Conservation (phyloP, 2,797 vertebrate species). For the Enteromius radiatus region DNA sequence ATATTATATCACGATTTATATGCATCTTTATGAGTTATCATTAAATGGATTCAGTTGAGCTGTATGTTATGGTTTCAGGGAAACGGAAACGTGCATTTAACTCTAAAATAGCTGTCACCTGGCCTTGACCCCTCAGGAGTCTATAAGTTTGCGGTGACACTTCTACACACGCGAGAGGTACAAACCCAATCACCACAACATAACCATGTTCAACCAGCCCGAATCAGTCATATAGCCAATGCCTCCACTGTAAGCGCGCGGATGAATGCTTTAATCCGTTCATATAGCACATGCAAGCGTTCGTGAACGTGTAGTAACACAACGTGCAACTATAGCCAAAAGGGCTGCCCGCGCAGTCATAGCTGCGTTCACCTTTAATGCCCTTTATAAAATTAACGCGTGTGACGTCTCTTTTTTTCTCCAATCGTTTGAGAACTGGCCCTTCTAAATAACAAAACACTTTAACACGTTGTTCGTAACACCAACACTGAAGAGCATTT, state of each 20-base stretch:
- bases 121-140: conserved; percentile 7
- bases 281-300: background rate
- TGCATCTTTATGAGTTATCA: background rate
- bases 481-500: conserved; percentile 68
- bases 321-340: background rate
- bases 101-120: conserved; percentile 6
- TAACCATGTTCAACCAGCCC: background rate
- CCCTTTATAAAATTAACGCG: conserved; percentile 20
- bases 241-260: background rate
- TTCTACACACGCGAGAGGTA: background rate
- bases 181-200: background rate
- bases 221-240: background rate
- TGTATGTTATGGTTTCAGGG: background rate
- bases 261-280: conserved; percentile 17
- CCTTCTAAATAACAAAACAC: conserved; percentile 43
- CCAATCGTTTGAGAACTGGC: conserved; percentile 21
- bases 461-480: conserved; percentile 63
- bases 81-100: conserved; percentile 13
- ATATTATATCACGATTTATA: background rate
- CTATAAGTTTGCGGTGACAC: background rate
- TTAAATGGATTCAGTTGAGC: background rate
- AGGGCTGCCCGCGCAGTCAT: background rate
- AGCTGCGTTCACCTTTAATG: conserved; percentile 13
- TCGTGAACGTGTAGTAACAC: conserved; percentile 2
- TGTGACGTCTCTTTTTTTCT: conserved; percentile 39